A percentile compares a stretch with the other conserved stretches of the same genome.
Evolutionary conservation across 2,113 vertebrate genomes (phyloP).

Genomic region (Caranx melampygus): DNA sequence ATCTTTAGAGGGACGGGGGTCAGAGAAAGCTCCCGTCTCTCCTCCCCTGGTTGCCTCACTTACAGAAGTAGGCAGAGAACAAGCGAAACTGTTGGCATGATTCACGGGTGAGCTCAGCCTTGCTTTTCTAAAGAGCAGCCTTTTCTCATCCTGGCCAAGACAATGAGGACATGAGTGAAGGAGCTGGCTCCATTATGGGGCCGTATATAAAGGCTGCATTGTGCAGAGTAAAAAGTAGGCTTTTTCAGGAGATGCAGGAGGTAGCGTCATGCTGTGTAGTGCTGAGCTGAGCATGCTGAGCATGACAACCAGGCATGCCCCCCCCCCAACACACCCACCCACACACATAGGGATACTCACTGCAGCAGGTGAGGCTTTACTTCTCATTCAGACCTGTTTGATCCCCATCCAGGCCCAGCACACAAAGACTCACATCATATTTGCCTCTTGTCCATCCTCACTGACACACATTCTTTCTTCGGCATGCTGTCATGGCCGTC

Average conservation of each 20-base stretch:
- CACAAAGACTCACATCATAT: slow-evolving; percentile 7
- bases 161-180: slow-evolving; percentile 80
- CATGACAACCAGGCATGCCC: slow-evolving; percentile 51
- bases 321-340: no score
- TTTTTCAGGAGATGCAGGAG: slow-evolving; percentile 40
- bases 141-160: slow-evolving; percentile 78
- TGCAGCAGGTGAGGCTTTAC: slow-evolving; percentile 37
- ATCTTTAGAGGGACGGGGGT: slow-evolving; percentile 5
- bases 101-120: slow-evolving; percentile 75
- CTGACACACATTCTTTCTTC: slow-evolving; percentile 7
- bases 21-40: slow-evolving; percentile 30
- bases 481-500: slow-evolving; percentile 25
- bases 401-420: not conserved
- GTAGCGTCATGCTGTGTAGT: slow-evolving; percentile 46
- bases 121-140: slow-evolving; percentile 77
- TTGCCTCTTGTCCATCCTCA: not conserved
- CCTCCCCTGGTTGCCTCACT: slow-evolving; percentile 7
- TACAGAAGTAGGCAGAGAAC: slow-evolving; percentile 41
- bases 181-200: slow-evolving; percentile 71
- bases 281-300: slow-evolving; percentile 36
- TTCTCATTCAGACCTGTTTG: slow-evolving; percentile 8
- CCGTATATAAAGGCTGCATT: slow-evolving; percentile 71
- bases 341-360: not conserved
- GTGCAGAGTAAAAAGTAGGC: slow-evolving; percentile 54
- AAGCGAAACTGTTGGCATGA: slow-evolving; percentile 70